Evolutionary conservation across 92 coral and sea anemone genomes (phyloP).

Genomic region (Siderastrea radians): DNA sequence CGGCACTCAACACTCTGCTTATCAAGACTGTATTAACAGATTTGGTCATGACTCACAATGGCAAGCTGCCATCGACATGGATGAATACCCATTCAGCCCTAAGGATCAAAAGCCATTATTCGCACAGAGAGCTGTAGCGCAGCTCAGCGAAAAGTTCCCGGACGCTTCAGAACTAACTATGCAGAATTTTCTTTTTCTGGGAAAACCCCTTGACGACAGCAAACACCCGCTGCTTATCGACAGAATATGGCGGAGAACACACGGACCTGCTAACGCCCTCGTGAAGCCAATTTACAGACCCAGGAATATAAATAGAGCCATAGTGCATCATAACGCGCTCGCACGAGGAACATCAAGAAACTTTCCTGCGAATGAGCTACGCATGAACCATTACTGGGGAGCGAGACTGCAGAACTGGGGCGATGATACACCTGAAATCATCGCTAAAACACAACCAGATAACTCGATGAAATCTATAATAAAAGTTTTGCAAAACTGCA

Average conservation of each 20-base stretch:
- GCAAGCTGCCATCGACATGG: constrained; percentile 73
- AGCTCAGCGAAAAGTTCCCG: constrained; percentile 21
- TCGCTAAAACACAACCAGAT: constrained; percentile 58
- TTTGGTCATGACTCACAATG: constrained; percentile 51
- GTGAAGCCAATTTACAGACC: constrained; percentile 74
- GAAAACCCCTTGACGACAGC: constrained; percentile 68
- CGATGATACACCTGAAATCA: constrained; percentile 73
- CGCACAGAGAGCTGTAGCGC: constrained; percentile 27
- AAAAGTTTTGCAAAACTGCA: constrained; percentile 44
- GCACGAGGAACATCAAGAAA: constrained; percentile 21
- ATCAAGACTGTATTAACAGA: constrained; percentile 57
- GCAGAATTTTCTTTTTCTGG: constrained; percentile 73
- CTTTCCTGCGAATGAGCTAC: constrained; percentile 33
- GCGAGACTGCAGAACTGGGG: constrained; percentile 84
- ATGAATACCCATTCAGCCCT: constrained; percentile 72
- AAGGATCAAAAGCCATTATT: constrained; percentile 46
- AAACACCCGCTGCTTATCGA: constrained; percentile 65
- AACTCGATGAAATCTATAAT: constrained; percentile 59
- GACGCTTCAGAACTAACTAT: constrained; percentile 61
- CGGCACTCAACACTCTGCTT: constrained; percentile 72
- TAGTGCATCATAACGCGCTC: constrained; percentile 63
- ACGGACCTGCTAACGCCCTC: constrained; percentile 54
- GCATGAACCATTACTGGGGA: constrained; percentile 87
- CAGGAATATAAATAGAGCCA: constrained; percentile 9
- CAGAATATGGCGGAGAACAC: constrained; percentile 72